A percentile compares a stretch with the other conserved stretches of the same genome.
These are phyloP conservation scores for Reinhardtius hippoglossoides DNA, from an alignment of 2,113 vertebrate genomes.

Conservation along the genomic window DNA sequence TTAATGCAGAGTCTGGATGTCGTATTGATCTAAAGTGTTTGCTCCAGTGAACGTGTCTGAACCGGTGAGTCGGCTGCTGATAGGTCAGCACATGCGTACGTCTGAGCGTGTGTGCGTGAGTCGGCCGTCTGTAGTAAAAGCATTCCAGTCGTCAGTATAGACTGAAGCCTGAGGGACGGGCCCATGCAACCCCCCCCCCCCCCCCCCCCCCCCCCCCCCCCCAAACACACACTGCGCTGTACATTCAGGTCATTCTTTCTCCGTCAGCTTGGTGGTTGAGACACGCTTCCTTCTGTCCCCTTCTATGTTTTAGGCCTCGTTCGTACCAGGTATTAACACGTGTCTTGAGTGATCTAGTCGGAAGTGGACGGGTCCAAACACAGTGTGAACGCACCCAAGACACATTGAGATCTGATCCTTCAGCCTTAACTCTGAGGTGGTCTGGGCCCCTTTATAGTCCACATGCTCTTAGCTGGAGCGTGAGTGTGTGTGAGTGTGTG, in stretches of 20 bases:
- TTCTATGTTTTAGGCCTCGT: neutral
- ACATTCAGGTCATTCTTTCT: constrained; percentile 67
- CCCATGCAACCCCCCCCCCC: constrained; percentile 55
- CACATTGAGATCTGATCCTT: neutral
- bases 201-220: too few relatives aligned
- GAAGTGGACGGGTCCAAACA: neutral
- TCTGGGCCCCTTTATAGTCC: too few relatives aligned
- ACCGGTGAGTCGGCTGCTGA: constrained; percentile 34
- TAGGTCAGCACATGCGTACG: constrained; percentile 48
- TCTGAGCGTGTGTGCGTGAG: neutral
- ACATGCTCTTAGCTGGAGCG: too few relatives aligned
- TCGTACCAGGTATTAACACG: neutral
- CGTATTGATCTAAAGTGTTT: constrained; percentile 40
- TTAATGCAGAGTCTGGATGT: constrained; percentile 4
- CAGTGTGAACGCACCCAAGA: too few relatives aligned
- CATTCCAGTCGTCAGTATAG: constrained; percentile 65
- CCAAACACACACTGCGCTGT: constrained; percentile 20
- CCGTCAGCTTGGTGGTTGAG: constrained; percentile 2
- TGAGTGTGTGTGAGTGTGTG: too few relatives aligned
- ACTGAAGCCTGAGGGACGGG: constrained; percentile 45
- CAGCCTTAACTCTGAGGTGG: neutral
- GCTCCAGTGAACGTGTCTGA: constrained; percentile 36
- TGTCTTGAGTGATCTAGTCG: neutral
- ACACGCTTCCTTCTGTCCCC: neutral
- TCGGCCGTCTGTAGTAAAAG: constrained; percentile 57